A percentile compares a stretch with the other conserved stretches of the same genome.
These are phyloP conservation scores for Alosa sapidissima DNA, from an alignment of 2,797 vertebrate species.

Conservation along the genomic window DNA sequence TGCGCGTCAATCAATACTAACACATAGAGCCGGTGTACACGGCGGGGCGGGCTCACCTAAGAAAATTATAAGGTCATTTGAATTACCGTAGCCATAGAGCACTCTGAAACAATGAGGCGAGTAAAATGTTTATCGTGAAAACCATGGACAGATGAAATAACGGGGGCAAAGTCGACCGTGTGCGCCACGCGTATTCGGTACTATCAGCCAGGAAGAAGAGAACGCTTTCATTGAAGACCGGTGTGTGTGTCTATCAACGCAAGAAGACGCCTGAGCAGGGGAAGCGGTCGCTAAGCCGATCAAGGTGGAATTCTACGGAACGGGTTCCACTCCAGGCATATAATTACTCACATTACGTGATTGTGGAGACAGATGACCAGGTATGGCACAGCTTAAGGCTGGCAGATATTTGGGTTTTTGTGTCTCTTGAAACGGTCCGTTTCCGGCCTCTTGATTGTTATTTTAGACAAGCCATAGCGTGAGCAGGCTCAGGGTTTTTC, in stretches of 20 bases:
- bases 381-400: slow-evolving; percentile 55
- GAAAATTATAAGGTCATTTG: slow-evolving; percentile 85
- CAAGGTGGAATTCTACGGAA: slow-evolving; percentile 67
- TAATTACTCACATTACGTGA: slow-evolving; percentile 61
- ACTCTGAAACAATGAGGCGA: slow-evolving; percentile 57
- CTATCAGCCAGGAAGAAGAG: slow-evolving; percentile 38
- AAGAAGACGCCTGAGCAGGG: slow-evolving; percentile 54
- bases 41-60: slow-evolving; percentile 66
- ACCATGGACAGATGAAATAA: slow-evolving; percentile 59
- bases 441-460: slow-evolving; percentile 49
- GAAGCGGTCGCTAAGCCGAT: slow-evolving; percentile 72
- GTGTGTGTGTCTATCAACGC: slow-evolving; percentile 59
- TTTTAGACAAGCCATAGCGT: slow-evolving; percentile 34
- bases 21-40: slow-evolving; percentile 56
- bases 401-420: neutral
- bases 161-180: slow-evolving; percentile 63
- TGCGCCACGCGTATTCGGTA: slow-evolving; percentile 40
- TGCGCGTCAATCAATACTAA: slow-evolving; percentile 51
- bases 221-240: slow-evolving; percentile 55
- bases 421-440: slow-evolving; percentile 35
- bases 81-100: slow-evolving; percentile 66
- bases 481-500: slow-evolving; percentile 34
- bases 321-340: slow-evolving; percentile 58
- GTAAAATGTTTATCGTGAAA: slow-evolving; percentile 43
- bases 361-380: slow-evolving; percentile 60